Conservation (phyloP, 2,888 invertebrate genomes). For the Pollenia angustigena region DNA sequence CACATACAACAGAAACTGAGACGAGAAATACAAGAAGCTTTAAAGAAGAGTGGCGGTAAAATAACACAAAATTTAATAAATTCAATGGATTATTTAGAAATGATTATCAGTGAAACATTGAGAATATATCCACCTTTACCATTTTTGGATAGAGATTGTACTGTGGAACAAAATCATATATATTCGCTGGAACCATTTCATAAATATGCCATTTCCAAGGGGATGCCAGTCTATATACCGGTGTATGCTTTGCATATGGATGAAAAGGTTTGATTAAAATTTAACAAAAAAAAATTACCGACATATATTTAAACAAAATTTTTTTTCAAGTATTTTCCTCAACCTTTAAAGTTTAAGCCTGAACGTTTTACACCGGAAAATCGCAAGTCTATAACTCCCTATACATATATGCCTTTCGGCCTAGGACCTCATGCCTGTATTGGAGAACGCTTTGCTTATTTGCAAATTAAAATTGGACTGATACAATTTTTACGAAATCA, state of each 20-base stretch:
- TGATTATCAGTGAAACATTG: conserved; percentile 81
- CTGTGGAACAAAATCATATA: conserved; percentile 69
- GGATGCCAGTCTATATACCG: conserved; percentile 82
- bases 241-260: conserved; percentile 82
- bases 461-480: conserved; percentile 83
- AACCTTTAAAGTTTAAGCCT: conserved; percentile 82
- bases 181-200: conserved; percentile 80
- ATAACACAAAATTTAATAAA: conserved; percentile 83
- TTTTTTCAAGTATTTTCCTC: conserved; percentile 80
- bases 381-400: conserved; percentile 80
- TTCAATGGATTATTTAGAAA: conserved; percentile 84
- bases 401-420: conserved; percentile 84
- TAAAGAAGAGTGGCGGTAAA: conserved; percentile 80
- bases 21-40: conserved; percentile 83
- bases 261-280: conserved; percentile 78
- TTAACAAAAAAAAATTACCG: background rate
- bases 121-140: conserved; percentile 83
- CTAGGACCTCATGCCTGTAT: conserved; percentile 83
- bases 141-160: conserved; percentile 82
- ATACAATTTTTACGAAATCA: conserved; percentile 82
- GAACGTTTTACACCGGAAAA: conserved; percentile 83
- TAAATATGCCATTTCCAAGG: conserved; percentile 78
- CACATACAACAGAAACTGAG: conserved; percentile 84
- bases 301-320: background rate
- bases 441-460: conserved; percentile 82